Evolutionary conservation across 2,888 invertebrate species (phyloP), one percentile per base, ranked within the genome.

Genomic region (Lasius platythorax): DNA sequence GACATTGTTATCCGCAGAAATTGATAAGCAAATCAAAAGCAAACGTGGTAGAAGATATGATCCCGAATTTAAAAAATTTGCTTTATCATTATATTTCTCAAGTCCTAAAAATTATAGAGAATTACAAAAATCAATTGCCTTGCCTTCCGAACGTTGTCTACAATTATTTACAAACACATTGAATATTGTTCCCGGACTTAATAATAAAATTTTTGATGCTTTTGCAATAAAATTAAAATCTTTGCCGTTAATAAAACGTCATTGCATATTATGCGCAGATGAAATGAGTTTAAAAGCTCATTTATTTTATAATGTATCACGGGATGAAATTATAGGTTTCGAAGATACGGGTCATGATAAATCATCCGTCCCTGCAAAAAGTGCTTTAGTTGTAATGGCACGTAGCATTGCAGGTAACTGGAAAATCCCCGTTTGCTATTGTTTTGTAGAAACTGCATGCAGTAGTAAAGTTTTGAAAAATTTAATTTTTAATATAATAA

Each of bases 261-360:
- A 66, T 23, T 66, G 43, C 15, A 68, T 68, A 12, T 30, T 68
- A 6, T 68, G 68, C 15, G 11, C 40, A 50, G 68, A 68, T 68
- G 40, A 66, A 37, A 66, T 66, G 66, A 66, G 5, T 66, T 66
- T 63, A 2, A 33, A 63, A 63, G 15, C 63, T 33, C 18, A 33
- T 33, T 33, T 63, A 18, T 63, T 63, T 61, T 30, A 61, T 61
- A 61, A 61, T 12, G 4, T 30, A 30, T 61, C 28, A 3, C 28
- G 15, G 3, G 63, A 63, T 18, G 33, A 63, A 63, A 63, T 63
- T 33, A 63, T 63, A 28, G 61, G 30, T 3, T 63, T 63, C 33
- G 58, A 23, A 6, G 58, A 58, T 28, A 58, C 23, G 1, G 28
- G 28, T 30, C 3, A 58, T 23, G 11, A 23, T 23, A 58, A 58